Evolutionary conservation across 2,888 invertebrate species (phyloP).

Genomic region (Pristionchus fissidentatus): DNA sequence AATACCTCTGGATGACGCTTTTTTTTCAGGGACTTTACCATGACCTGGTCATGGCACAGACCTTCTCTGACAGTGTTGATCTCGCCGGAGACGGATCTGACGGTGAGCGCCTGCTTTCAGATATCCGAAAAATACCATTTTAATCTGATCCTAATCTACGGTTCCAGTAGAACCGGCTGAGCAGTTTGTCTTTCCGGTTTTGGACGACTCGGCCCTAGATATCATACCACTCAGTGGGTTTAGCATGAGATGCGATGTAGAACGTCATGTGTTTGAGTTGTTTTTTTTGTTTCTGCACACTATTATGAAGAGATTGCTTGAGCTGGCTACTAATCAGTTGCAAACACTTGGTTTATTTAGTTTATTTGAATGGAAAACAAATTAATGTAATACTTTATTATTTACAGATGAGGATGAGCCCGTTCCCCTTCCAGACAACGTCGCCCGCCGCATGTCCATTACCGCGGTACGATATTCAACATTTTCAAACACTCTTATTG

Average conservation of each 20-base stretch:
- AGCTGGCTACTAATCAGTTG: too few species aligned
- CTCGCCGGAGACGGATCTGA: conserved; percentile 33
- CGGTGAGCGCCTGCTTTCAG: neutral
- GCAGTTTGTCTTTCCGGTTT: neutral
- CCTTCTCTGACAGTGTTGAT: conserved; percentile 66
- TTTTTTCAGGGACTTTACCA: conserved; percentile 80
- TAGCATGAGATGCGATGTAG: neutral
- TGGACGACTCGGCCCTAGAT: neutral
- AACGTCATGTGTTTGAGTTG: neutral
- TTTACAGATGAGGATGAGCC: conserved; percentile 36
- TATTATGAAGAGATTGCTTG: neutral
- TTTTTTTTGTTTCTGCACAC: neutral
- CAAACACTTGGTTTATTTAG: too few species aligned
- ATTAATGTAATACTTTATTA: neutral
- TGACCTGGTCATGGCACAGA: conserved; percentile 76
- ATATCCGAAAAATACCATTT: neutral
- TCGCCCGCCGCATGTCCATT: conserved; percentile 34
- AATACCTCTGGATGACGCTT: neutral
- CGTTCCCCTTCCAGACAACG: conserved; percentile 10
- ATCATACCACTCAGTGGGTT: conserved; percentile 6
- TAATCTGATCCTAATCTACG: too few species aligned
- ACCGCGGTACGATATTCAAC: conserved; percentile 23
- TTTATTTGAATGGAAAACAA: neutral
- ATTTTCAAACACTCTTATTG: too few species aligned
- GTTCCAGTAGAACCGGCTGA: neutral